Percentiles rank a stretch among this genome's conserved stretches.
Conservation (phyloP, 2,113 vertebrate genomes). For the Bettongia penicillata region DNA sequence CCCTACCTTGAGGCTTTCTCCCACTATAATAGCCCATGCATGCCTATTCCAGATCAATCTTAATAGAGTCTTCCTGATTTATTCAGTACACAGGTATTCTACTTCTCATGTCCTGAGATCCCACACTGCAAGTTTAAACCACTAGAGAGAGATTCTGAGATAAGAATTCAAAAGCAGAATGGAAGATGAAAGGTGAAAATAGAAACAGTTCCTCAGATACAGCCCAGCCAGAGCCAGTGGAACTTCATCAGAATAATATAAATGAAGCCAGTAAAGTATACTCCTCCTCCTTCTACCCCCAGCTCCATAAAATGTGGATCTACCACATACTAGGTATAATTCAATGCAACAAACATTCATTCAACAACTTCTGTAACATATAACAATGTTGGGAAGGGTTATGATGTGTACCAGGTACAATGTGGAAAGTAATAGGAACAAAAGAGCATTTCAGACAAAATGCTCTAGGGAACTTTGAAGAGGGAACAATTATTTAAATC, state of each 20-base stretch:
- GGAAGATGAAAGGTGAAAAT: background rate
- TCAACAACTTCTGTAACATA: background rate
- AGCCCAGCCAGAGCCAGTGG: background rate
- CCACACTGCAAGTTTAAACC: background rate
- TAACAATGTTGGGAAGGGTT: background rate
- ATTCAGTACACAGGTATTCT: background rate
- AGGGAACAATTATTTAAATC: slow-evolving; percentile 2
- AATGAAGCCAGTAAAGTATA: background rate
- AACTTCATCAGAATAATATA: background rate
- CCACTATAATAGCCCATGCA: background rate
- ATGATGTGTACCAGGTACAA: background rate
- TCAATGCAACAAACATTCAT: background rate
- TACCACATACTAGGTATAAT: background rate
- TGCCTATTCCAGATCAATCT: background rate
- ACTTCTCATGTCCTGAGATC: background rate
- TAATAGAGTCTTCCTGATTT: background rate
- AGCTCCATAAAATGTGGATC: background rate
- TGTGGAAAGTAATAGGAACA: background rate
- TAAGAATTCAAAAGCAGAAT: background rate
- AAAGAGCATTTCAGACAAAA: background rate
- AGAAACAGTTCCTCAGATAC: background rate
- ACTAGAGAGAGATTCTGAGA: background rate
- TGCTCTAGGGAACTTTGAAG: background rate
- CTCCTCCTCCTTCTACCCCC: background rate
- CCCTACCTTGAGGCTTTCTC: background rate